Conservation (phyloP, 2,888 invertebrate genomes). For the Andrena marginata region DNA sequence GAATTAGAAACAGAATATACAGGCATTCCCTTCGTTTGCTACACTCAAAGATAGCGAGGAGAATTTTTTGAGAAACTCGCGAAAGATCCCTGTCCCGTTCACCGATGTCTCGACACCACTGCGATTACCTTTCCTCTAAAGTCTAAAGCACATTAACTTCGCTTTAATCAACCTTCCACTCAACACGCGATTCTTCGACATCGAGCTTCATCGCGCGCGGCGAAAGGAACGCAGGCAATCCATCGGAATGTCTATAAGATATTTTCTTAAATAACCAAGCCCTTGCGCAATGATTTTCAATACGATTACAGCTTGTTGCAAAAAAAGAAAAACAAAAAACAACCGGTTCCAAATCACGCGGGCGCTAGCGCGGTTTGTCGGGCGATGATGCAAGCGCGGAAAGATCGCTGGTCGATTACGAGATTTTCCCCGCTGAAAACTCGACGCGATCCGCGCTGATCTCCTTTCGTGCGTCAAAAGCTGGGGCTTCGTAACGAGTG, state of each 20-base stretch:
- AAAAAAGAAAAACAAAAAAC: neutral
- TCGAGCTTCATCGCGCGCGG: neutral
- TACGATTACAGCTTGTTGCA: neutral
- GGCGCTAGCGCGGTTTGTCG: neutral
- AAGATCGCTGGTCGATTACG: conserved; percentile 5
- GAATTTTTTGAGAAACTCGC: neutral
- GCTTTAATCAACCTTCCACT: no score
- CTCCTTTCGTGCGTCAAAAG: conserved; percentile 40
- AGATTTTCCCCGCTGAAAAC: conserved; percentile 27
- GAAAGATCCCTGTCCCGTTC: neutral
- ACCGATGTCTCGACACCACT: neutral
- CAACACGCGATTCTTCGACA: neutral
- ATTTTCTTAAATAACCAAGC: neutral
- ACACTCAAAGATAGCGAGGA: conserved; percentile 9
- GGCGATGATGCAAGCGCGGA: conserved; percentile 4
- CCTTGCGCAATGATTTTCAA: neutral
- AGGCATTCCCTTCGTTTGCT: conserved; percentile 32
- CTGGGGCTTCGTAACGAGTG: conserved; percentile 28
- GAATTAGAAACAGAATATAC: conserved; percentile 28
- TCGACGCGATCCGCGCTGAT: conserved; percentile 31
- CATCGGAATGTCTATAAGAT: neutral
- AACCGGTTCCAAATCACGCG: neutral
- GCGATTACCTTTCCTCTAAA: neutral
- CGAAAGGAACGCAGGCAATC: neutral
- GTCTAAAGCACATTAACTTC: neutral